Evolutionary conservation across 2,888 invertebrate genomes (phyloP).

Genomic region (Cecidostiba fungosa): DNA sequence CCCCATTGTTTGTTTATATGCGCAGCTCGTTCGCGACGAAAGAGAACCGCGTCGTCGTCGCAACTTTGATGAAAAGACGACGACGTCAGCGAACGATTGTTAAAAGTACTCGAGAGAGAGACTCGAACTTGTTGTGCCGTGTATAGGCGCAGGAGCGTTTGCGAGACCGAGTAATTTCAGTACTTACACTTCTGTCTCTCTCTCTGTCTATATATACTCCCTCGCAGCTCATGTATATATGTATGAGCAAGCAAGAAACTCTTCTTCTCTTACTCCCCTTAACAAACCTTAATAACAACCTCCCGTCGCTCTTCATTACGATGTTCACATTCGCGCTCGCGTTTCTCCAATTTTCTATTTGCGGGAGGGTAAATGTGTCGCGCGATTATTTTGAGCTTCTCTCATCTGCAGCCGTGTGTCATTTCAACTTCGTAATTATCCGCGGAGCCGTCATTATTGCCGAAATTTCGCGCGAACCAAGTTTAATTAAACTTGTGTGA

Average conservation of each 20-base stretch:
- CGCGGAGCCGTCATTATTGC: neutral
- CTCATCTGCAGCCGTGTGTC: neutral
- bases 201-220: neutral
- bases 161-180: neutral
- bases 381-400: neutral
- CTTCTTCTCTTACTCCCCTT: neutral
- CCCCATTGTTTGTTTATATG: neutral
- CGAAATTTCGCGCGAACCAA: neutral
- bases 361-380: neutral
- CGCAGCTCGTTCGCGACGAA: neutral
- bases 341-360: neutral
- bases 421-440: neutral
- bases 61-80: slow-evolving; percentile 25
- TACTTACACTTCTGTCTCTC: neutral
- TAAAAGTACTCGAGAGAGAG: slow-evolving; percentile 11
- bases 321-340: neutral
- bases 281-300: slow-evolving; percentile 9
- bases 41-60: neutral
- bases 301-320: neutral
- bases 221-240: neutral
- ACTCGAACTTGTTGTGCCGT: neutral
- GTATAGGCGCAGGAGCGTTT: neutral
- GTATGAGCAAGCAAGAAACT: slow-evolving; percentile 19
- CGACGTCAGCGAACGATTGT: neutral
- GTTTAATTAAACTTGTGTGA: neutral